Evolutionary conservation across 37 sponge, comb jelly and placozoan genomes (phyloP).

Genomic region (Tethya wilhelma): DNA sequence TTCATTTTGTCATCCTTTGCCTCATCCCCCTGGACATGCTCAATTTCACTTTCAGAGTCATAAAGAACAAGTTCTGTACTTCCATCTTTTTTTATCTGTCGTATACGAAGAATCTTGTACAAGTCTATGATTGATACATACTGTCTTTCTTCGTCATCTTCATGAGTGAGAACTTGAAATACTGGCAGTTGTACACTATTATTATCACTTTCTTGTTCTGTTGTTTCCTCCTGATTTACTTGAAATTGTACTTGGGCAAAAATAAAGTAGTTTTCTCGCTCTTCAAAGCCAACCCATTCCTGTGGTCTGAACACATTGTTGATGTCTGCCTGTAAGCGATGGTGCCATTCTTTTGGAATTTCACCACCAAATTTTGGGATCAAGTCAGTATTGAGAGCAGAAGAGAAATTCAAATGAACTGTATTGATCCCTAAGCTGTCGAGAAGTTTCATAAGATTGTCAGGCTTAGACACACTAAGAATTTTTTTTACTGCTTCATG

Average conservation of each 20-base stretch:
- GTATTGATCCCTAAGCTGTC: not conserved
- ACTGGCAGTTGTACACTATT: not conserved
- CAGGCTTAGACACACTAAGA: not conserved
- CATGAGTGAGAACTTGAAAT: not conserved
- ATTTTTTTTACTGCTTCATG: not conserved
- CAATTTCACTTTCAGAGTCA: constrained; percentile 11
- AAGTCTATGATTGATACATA: constrained; percentile 16
- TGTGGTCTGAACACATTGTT: constrained; percentile 52
- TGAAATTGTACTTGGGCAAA: constrained; percentile 39
- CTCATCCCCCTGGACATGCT: not conserved
- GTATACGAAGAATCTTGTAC: not conserved
- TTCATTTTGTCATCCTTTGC: constrained; percentile 10
- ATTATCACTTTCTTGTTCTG: not conserved
- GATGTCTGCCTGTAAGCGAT: constrained; percentile 15
- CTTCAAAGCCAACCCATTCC: constrained; percentile 65
- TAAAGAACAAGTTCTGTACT: constrained; percentile 11
- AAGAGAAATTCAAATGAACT: not conserved
- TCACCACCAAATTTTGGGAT: constrained; percentile 39
- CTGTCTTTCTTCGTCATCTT: constrained; percentile 7
- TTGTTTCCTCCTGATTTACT: not conserved
- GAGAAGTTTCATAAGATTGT: not conserved
- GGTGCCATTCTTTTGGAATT: constrained; percentile 29
- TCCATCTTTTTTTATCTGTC: not conserved
- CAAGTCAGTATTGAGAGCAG: not conserved
- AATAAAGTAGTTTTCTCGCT: constrained; percentile 3